A percentile compares a stretch with the other conserved stretches of the same genome.
Evolutionary conservation across 2,888 invertebrate genomes (phyloP).

Genomic region (Parochlus steinenii): DNA sequence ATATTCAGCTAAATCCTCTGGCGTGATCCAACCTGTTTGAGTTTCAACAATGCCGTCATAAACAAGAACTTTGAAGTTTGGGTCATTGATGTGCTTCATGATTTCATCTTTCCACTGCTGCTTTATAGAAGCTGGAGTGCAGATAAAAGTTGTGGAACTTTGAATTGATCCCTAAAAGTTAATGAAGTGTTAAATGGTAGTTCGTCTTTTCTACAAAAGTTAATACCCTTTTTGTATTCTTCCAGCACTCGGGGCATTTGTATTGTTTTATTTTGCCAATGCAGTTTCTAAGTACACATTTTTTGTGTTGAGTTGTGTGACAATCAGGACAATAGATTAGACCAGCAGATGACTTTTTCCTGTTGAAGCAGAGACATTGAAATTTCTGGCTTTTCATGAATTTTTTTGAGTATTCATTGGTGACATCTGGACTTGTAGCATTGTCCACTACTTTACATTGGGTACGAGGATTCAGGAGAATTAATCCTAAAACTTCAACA

Average conservation of each 20-base stretch:
- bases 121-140: conserved; percentile 48
- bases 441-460: too few species aligned
- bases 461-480: conserved; percentile 36
- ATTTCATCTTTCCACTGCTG: conserved; percentile 61
- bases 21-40: conserved; percentile 31
- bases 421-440: too few species aligned
- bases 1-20: conserved; percentile 40
- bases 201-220: neutral
- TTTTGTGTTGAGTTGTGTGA: conserved; percentile 40
- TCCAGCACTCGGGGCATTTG: conserved; percentile 51
- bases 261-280: conserved; percentile 28
- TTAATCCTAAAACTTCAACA: conserved; percentile 51
- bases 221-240: conserved; percentile 18
- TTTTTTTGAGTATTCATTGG: neutral
- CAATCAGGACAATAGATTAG: conserved; percentile 40
- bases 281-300: conserved; percentile 36
- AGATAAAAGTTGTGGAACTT: conserved; percentile 50
- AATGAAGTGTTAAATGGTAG: neutral
- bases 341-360: conserved; percentile 16
- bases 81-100: conserved; percentile 36
- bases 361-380: conserved; percentile 31
- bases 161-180: too few species aligned
- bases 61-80: conserved; percentile 33
- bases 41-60: conserved; percentile 31
- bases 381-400: neutral